These are phyloP conservation scores for Dinomys branickii DNA, from an alignment of 2,113 vertebrate genomes.

Conservation along the genomic window DNA sequence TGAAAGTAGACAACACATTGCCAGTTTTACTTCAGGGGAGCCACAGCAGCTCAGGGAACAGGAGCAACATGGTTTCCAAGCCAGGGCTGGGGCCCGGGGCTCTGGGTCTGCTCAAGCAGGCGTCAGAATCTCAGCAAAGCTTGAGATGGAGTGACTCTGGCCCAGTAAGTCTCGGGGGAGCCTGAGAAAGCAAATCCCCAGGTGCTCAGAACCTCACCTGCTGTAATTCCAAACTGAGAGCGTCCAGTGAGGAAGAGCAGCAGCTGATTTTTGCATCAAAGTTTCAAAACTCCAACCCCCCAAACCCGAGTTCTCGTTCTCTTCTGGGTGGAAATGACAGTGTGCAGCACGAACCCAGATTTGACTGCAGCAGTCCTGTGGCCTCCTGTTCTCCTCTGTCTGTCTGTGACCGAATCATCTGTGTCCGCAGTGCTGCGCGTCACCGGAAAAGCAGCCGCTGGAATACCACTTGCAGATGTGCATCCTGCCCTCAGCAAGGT, in stretches of 20 bases:
- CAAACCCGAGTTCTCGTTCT: background rate
- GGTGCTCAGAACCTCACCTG: background rate
- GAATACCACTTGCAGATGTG: background rate
- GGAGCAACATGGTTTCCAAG: background rate
- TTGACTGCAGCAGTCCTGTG: background rate
- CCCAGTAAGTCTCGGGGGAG: background rate
- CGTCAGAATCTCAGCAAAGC: background rate
- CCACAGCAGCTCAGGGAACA: background rate
- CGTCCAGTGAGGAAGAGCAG: background rate
- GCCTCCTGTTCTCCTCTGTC: background rate
- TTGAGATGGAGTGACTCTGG: background rate
- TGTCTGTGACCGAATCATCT: background rate
- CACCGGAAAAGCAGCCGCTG: background rate
- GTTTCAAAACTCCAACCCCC: background rate
- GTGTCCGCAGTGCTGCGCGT: background rate
- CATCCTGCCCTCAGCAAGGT: background rate
- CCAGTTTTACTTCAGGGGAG: background rate
- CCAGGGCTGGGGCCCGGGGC: background rate
- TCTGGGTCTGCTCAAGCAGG: background rate
- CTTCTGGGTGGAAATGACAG: background rate
- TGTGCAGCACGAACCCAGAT: background rate
- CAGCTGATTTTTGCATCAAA: conserved; percentile 1
- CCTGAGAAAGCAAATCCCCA: background rate
- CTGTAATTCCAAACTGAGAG: background rate
- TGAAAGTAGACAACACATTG: background rate